Conservation (phyloP, 2,888 invertebrate genomes). For the Epicampocera succincta region DNA sequence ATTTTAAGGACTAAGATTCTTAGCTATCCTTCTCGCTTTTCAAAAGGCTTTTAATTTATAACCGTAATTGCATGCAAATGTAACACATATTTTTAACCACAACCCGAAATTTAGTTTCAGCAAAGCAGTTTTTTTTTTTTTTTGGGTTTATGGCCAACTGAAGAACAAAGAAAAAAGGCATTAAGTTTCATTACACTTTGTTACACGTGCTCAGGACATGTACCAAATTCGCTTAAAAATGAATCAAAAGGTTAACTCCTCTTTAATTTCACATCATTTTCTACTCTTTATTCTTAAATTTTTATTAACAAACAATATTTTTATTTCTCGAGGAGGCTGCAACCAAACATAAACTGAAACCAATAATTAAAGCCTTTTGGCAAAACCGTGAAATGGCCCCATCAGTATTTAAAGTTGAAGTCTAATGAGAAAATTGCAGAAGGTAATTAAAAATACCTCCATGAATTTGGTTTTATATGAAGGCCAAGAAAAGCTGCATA, state of each 20-base stretch:
- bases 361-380: conserved; percentile 58
- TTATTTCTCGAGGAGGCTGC: conserved; percentile 41
- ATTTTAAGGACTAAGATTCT: too few relatives aligned
- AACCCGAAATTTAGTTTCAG: conserved; percentile 30
- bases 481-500: conserved; percentile 4
- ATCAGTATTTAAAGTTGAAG: conserved; percentile 11
- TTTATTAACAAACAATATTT: conserved; percentile 38
- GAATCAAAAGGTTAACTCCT: conserved; percentile 46
- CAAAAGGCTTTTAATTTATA: conserved; percentile 34
- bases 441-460: conserved; percentile 63
- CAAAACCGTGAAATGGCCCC: not conserved
- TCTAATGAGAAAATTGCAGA: conserved; percentile 52
- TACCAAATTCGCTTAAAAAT: conserved; percentile 21
- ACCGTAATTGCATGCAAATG: conserved; percentile 62
- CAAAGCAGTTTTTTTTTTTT: conserved; percentile 42
- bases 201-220: conserved; percentile 63
- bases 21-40: conserved; percentile 16
- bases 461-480: conserved; percentile 2
- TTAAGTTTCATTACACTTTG: conserved; percentile 59
- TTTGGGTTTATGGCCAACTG: conserved; percentile 41
- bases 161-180: conserved; percentile 19
- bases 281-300: conserved; percentile 36
- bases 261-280: conserved; percentile 60
- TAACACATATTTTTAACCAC: conserved; percentile 28
- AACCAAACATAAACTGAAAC: conserved; percentile 59